A percentile compares a stretch with the other conserved stretches of the same genome.
phyloP scores from a whole-genome alignment of 2,797 vertebrate genomes.

The Macroramphosus scolopax region DNA sequence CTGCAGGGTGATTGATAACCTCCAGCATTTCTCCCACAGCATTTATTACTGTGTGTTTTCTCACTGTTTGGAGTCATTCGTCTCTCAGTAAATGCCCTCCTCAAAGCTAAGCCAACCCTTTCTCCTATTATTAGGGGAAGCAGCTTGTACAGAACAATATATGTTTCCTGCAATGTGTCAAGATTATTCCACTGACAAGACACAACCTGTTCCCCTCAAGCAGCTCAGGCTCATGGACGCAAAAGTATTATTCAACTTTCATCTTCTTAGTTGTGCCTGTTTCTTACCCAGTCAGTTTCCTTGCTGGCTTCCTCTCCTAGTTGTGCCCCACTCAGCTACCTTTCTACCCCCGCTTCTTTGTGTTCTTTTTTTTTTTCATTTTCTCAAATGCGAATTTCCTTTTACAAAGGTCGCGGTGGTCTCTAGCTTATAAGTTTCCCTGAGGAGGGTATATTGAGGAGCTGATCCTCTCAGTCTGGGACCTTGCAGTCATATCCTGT shows the following conservation, averaged over 20 bases:
- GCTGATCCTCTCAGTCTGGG: constrained; percentile 75
- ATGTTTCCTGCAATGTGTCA: constrained; percentile 70
- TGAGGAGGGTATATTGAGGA: constrained; percentile 68
- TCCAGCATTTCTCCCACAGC: constrained; percentile 49
- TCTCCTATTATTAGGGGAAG: constrained; percentile 59
- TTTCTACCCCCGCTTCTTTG: constrained; percentile 45
- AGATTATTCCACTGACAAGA: constrained; percentile 56
- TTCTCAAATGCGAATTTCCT: constrained; percentile 68
- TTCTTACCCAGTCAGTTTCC: constrained; percentile 8
- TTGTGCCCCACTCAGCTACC: constrained; percentile 35
- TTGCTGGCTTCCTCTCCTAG: constrained; percentile 50
- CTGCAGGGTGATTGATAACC: constrained; percentile 58
- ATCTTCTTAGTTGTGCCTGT: constrained; percentile 32
- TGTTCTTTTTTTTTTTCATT: constrained; percentile 43
- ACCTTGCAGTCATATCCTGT: constrained; percentile 76
- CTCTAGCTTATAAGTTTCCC: constrained; percentile 64
- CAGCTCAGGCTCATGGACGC: constrained; percentile 33
- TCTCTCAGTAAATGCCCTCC: constrained; percentile 36
- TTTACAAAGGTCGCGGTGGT: constrained; percentile 49
- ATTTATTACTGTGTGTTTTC: constrained; percentile 65
- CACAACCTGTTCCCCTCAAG: constrained; percentile 34
- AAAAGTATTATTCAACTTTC: constrained; percentile 35
- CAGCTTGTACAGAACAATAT: constrained; percentile 75
- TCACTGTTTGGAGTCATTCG: constrained; percentile 51
- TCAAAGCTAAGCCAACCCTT: constrained; percentile 9